These are phyloP conservation scores for Oncorhynchus keta DNA, from an alignment of 2,113 vertebrate genomes.

Conservation along the genomic window DNA sequence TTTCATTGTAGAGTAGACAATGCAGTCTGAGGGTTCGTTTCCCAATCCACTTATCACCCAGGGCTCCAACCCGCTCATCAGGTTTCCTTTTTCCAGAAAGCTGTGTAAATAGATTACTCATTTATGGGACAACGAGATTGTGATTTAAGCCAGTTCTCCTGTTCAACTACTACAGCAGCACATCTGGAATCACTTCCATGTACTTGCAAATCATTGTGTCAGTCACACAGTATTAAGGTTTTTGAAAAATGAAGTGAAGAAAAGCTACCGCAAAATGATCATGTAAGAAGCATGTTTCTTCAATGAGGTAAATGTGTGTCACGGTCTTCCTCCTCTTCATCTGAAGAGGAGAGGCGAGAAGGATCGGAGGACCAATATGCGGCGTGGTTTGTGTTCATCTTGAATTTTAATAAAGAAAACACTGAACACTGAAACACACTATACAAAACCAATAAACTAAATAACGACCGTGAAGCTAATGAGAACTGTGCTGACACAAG, in stretches of 20 bases:
- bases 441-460: too few species aligned
- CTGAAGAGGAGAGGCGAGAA: too few species aligned
- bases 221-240: neutral
- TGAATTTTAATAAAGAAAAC: too few species aligned
- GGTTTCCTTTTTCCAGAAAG: slow-evolving; percentile 9
- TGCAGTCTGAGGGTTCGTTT: neutral
- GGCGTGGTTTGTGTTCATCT: too few species aligned
- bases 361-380: too few species aligned
- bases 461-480: too few species aligned
- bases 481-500: too few species aligned
- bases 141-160: neutral
- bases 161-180: neutral
- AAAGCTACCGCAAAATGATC: neutral
- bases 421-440: too few species aligned
- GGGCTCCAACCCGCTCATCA: too few species aligned
- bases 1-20: neutral
- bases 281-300: too few species aligned
- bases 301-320: too few species aligned
- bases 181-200: slow-evolving; percentile 12
- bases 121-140: neutral
- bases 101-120: slow-evolving; percentile 10
- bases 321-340: too few species aligned
- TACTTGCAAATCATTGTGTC: neutral
- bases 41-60: slow-evolving; percentile 1
- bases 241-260: neutral